Conservation (phyloP, 2,113 vertebrate species). For the Heterotilapia buettikoferi region DNA sequence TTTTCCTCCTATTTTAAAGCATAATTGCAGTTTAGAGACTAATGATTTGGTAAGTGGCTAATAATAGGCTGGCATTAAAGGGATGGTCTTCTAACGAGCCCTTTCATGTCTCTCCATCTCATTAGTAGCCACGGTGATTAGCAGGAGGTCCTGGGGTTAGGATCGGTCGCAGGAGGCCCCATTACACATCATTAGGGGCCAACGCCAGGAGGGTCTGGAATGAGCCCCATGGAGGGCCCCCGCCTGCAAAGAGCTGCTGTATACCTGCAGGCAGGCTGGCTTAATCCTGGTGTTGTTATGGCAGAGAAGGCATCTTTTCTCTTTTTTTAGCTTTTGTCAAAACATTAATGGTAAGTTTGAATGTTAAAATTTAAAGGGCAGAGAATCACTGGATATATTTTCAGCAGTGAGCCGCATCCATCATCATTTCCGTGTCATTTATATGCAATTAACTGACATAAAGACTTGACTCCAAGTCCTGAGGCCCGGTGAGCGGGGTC, state of each 20-base stretch:
- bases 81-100: conserved; percentile 45
- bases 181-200: conserved; percentile 63
- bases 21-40: conserved; percentile 56
- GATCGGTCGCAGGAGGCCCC: conserved; percentile 42
- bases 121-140: conserved; percentile 63
- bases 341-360: not conserved
- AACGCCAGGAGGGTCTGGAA: conserved; percentile 14
- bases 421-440: conserved; percentile 39
- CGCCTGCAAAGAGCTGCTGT: not conserved
- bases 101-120: conserved; percentile 64
- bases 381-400: not conserved
- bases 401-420: not conserved
- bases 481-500: conserved; percentile 18
- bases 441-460: conserved; percentile 25
- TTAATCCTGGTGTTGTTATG: not conserved
- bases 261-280: conserved; percentile 23
- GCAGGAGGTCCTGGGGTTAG: conserved; percentile 53
- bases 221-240: conserved; percentile 29
- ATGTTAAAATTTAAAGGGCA: not conserved
- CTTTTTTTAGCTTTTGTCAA: not conserved
- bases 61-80: conserved; percentile 48
- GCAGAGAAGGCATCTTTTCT: not conserved
- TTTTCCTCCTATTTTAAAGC: not conserved
- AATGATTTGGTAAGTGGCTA: conserved; percentile 55
- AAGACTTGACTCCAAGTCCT: conserved; percentile 18